Conservation (phyloP, 1,140 invertebrate species). For the Papilio dardanus region DNA sequence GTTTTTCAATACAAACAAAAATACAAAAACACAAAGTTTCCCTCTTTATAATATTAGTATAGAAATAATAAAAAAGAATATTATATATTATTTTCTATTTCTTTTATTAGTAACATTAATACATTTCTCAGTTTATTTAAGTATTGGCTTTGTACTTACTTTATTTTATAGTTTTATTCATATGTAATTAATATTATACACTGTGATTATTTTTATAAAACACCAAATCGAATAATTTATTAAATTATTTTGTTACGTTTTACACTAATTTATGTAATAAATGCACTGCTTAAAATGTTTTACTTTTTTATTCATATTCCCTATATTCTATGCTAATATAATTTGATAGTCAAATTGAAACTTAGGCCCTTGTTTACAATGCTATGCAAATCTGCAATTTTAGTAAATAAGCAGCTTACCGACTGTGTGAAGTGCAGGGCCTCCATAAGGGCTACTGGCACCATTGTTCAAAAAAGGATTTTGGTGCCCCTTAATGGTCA, state of each 20-base stretch:
- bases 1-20: too few relatives aligned
- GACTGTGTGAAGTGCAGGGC: too few relatives aligned
- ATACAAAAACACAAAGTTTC: too few relatives aligned
- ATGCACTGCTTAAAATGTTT: constrained; percentile 28
- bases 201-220: background rate
- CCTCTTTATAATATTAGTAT: too few relatives aligned
- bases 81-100: too few relatives aligned
- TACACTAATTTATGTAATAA: constrained; percentile 33
- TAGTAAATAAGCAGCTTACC: too few relatives aligned
- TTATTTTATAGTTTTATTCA: background rate
- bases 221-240: constrained; percentile 9
- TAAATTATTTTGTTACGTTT: constrained; percentile 32
- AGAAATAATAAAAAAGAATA: too few relatives aligned
- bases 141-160: background rate
- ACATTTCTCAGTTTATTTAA: background rate
- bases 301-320: background rate
- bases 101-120: background rate
- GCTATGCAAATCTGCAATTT: too few relatives aligned
- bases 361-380: too few relatives aligned
- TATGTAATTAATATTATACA: background rate
- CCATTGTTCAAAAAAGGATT: too few relatives aligned
- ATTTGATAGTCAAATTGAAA: background rate
- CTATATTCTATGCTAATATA: background rate
- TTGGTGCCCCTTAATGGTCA: too few relatives aligned
- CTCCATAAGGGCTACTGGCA: too few relatives aligned